Evolutionary conservation across 2,797 vertebrate genomes (phyloP).

Genomic region (Threskiornis aethiopicus): DNA sequence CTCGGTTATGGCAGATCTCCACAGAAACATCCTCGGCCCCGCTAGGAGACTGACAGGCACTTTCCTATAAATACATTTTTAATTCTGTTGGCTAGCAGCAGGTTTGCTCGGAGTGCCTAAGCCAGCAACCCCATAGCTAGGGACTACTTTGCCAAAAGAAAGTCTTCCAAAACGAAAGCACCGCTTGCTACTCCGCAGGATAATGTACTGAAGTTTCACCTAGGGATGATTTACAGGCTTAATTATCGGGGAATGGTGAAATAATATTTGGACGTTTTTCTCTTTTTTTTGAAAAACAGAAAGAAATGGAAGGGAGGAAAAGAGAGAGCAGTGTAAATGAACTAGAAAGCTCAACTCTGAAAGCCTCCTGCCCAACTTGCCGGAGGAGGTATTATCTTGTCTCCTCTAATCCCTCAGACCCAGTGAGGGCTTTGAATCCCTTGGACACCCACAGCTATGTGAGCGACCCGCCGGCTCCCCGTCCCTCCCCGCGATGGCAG

Average conservation of each 20-base stretch:
- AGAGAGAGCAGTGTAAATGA: neutral
- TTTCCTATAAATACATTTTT: neutral
- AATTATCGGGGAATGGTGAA: neutral
- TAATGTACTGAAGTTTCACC: neutral
- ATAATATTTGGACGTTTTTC: neutral
- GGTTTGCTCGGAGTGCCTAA: neutral
- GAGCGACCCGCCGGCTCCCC: accelerated
- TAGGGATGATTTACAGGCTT: neutral
- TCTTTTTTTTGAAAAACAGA: neutral
- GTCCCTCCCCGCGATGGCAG: accelerated
- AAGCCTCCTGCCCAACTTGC: neutral
- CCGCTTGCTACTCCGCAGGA: neutral
- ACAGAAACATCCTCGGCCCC: neutral
- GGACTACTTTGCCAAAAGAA: neutral
- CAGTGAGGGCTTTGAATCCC: neutral
- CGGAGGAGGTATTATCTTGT: neutral
- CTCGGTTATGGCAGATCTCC: neutral
- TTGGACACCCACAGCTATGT: neutral
- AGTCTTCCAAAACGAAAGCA: neutral
- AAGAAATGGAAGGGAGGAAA: neutral
- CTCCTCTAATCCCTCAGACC: neutral
- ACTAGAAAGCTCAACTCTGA: neutral
- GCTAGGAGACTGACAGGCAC: neutral
- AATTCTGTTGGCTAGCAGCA: neutral
- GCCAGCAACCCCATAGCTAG: neutral